Evolutionary conservation across 35 echinoderm and acorn worm genomes (phyloP).

Genomic region (Ptychodera flava): DNA sequence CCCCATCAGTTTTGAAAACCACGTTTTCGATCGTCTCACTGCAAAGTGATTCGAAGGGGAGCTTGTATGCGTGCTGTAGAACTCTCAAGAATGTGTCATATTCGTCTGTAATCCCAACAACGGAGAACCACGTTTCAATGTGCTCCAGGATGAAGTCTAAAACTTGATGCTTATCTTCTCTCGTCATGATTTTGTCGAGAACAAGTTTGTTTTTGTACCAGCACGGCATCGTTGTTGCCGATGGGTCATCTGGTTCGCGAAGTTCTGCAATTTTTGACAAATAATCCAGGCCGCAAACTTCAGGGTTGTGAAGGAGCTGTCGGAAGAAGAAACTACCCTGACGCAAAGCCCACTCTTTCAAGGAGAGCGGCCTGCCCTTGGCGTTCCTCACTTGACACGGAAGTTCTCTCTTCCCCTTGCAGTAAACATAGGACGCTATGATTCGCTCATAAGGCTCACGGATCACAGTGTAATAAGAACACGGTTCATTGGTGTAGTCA

Average conservation of each 20-base stretch:
- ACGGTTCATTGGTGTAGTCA: not conserved
- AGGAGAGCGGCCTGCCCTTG: not conserved
- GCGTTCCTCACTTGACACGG: not conserved
- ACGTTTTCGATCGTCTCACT: conserved; percentile 5
- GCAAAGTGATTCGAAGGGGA: conserved; percentile 24
- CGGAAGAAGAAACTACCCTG: conserved; percentile 36
- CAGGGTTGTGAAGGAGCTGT: conserved; percentile 18
- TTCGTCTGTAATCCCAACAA: conserved; percentile 39
- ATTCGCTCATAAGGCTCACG: not conserved
- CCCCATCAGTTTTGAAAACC: not conserved
- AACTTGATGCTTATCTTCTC: not conserved
- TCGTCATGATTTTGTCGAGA: not conserved
- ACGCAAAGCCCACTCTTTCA: conserved; percentile 35
- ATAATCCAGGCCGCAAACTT: not conserved
- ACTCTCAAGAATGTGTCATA: conserved; percentile 31
- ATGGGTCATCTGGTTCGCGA: not conserved
- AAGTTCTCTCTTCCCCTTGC: not conserved
- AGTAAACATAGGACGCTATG: not conserved
- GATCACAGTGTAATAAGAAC: not conserved
- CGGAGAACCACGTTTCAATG: conserved; percentile 35
- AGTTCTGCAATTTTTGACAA: not conserved
- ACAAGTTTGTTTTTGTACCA: not conserved
- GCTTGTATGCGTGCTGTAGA: conserved; percentile 34
- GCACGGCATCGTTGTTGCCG: not conserved
- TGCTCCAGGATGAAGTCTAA: conserved; percentile 29